Evolutionary conservation across 2,113 vertebrate genomes (phyloP), one percentile per base, ranked within the genome.

Genomic region (Poecilia latipinna): DNA sequence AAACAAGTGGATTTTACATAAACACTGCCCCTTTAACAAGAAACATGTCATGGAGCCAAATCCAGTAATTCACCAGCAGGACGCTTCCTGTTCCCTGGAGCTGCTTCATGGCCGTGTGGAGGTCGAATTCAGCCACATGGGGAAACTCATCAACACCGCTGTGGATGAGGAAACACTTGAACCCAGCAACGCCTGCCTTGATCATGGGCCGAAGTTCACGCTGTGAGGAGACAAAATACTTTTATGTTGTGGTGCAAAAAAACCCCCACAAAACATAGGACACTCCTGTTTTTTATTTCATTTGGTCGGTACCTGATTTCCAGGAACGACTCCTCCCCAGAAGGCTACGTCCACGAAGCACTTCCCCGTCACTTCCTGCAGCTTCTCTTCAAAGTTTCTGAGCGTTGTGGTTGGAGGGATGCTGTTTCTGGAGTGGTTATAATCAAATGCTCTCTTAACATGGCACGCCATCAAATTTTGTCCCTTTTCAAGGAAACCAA

Each of bases 121-220:
- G 91, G 78, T 96, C 95, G 0, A 26, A 63, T 19, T 93, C 78
- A 5, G 74, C 79, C 61, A 96, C 93, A n/a, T 94, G 94, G 3
- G 95, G 94, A 74, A 96, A 96, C 82, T 95, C 95, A 0, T 95
- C 94, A 78, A 96, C 95, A 2, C 95, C 95, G 8, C 95, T 96
- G 65, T 94, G 90, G 79, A 95, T 95, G 66, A 96, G 92, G 88
- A 96, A 96, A 66, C 95, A 96, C 81, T 96, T 95, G 80, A 96
- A 96, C 2, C 95, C 95, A 3, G 92, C 93, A n/a, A 96, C 91
- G 22, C 95, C 95, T 0, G 94, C 95, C 68, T 92, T 79, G 74
- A 95, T 81, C 95, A 96, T 93, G 35, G 95, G 94, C 12, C 62
- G 89, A 8, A 96, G 92, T 37, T 96, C 95, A 32, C 82, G 54